Evolutionary conservation across 1,140 invertebrate species (phyloP).

Genomic region (Caenorhabditis tropicalis): DNA sequence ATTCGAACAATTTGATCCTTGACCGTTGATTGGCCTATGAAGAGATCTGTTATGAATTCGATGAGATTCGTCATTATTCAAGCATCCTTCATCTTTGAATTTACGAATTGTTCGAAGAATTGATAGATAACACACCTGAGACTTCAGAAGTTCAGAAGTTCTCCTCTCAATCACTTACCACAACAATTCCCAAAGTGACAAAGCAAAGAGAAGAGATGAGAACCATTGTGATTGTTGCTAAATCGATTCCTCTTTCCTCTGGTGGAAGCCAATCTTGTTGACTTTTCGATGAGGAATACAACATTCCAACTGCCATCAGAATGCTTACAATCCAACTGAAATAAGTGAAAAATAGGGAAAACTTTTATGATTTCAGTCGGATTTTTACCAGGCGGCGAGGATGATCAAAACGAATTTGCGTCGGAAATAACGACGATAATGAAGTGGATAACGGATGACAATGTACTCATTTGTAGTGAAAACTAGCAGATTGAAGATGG

Average conservation of each 20-base stretch:
- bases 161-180: neutral
- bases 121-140: conserved; percentile 68
- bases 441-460: conserved; percentile 71
- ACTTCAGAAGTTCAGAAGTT: neutral
- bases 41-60: conserved; percentile 50
- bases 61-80: conserved; percentile 64
- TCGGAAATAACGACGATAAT: conserved; percentile 70
- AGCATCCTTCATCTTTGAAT: conserved; percentile 65
- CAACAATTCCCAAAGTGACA: conserved; percentile 38
- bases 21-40: conserved; percentile 49
- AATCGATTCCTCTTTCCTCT: conserved; percentile 59
- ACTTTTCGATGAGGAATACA: conserved; percentile 66
- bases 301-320: conserved; percentile 67
- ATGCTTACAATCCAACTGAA: conserved; percentile 68
- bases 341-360: neutral
- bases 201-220: conserved; percentile 47
- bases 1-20: conserved; percentile 44
- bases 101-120: conserved; percentile 70
- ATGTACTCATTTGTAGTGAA: conserved; percentile 71
- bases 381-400: conserved; percentile 62
- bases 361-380: neutral
- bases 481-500: conserved; percentile 71
- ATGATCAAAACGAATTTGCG: conserved; percentile 67
- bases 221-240: conserved; percentile 51
- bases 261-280: conserved; percentile 63